Evolutionary conservation across 2,113 vertebrate genomes (phyloP), one percentile per base, ranked within the genome.

Genomic region (Chaenocephalus aceratus): DNA sequence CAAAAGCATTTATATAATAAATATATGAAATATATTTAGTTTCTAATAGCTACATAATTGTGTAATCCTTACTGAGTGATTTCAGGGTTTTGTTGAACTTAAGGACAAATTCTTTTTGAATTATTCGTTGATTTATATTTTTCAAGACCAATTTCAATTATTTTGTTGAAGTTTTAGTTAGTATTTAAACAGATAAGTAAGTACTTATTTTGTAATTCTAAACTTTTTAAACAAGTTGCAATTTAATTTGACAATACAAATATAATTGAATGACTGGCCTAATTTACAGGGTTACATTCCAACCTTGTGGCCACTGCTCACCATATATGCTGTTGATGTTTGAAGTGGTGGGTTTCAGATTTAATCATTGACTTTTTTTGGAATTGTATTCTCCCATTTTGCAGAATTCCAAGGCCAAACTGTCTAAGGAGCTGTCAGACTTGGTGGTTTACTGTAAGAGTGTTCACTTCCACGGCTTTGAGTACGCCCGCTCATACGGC

Each of bases 401-500:
- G 59, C 89, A 97, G 96, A 97, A 94, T 77, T 88, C 92, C 61
- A 96, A 94, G 83, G 92, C 95, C 75, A 94, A 92, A 67, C 84
- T 98, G 72, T 97, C 96, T 57, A 85, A 94, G 82, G 92, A 92
- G 1, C 90, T 99, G 75, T 98, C 97, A 0, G 95, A 97, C 86
- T 94, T 97, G n/a, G 93, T 99, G 14, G 64, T 98, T 89, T 99
- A 98, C 95, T 96, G 97, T 90, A 98, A 97, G 90, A 96, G 91
- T 0, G 96, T 97, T 41, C 93, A 96, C 52, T 99, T 99, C 88
- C 88, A 66, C 11, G 95, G 94, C 89, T 99, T 99, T 86, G 90
- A 95, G 49, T 92, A 95, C 10, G 95, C 97, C 0, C 90, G 78
- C 6, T 83, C 84, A 41, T 85, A 96, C 36, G 92, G 90, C 80